Base-by-base conservation (phyloP, 2,888 invertebrate genomes). In the Apamea monoglypha region DNA sequence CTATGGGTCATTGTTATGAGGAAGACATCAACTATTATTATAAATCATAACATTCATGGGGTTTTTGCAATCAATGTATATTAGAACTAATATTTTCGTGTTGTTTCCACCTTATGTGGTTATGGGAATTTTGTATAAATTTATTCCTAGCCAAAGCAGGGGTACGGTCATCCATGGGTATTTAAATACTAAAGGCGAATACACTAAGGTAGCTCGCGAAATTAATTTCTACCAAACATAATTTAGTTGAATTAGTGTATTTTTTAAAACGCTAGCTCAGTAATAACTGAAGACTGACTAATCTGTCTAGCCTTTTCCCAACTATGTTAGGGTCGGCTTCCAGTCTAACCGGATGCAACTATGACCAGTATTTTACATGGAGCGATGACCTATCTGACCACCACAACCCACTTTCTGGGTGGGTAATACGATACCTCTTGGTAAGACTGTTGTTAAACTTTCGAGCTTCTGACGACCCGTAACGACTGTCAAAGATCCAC, bases 61-160 rank as follows among this genome's bases (percentile, higher is more conserved):
- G 76, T 61, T 82, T 74, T 75, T 53, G 61, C 10, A 25, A 4
- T 14, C 21, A 56, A 64, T 29, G 18, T 53, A 47, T 25, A 4
- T 10, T n/a, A 80, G 70, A 70, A 44, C 50, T 59, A 66, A 72
- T 81, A 53, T 63, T 69, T 68, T 25, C 36, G 32, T 61, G 36
- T 63, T 74, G 68, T 74, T 80, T 61, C 32, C 40, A 67, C 5
- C n/a, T 25, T 74, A 36, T 50, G n/a, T 67, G 25, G 1, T 21
- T 25, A 81, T 7, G 64, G 64, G 36, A 66, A 29, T 40, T 69
- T 70, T 18, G 44, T 36, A 5, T 2, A 47, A 12, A 12, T 18
- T 59, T 18, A 67, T 40, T 40, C 29, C 6, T 32, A 32, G 16
- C 40, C 25, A 18, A 68, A 32, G 5, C 44, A 29, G 69, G 36